phyloP scores from a whole-genome alignment of 2,797 vertebrate species.

The Molossus alvarezi region DNA sequence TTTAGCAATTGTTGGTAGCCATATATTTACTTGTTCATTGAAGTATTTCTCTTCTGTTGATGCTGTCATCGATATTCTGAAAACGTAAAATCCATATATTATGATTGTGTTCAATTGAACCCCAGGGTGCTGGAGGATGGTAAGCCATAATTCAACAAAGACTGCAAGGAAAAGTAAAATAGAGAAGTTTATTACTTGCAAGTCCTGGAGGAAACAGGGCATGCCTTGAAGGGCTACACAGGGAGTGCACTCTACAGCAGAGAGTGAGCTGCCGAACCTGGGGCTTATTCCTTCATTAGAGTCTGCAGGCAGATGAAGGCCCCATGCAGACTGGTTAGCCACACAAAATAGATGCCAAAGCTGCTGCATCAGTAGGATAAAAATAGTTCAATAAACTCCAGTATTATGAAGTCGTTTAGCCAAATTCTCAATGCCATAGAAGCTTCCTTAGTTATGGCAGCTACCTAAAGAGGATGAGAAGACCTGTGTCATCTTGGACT shows the following conservation, averaged over 20 bases:
- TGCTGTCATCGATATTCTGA: neutral
- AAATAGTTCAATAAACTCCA: neutral
- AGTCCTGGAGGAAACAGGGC: neutral
- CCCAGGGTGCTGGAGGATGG: neutral
- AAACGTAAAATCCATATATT: neutral
- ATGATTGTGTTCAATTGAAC: neutral
- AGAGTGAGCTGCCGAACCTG: neutral
- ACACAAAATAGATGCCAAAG: neutral
- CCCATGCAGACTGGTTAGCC: neutral
- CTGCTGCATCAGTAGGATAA: neutral
- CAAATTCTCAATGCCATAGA: neutral
- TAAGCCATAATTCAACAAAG: neutral
- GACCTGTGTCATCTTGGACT: neutral
- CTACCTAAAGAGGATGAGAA: neutral
- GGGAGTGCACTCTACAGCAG: neutral
- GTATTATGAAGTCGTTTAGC: neutral
- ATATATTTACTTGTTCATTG: conserved; percentile 38
- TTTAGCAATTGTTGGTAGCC: neutral
- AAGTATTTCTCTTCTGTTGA: neutral
- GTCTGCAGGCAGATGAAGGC: neutral
- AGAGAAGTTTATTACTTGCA: neutral
- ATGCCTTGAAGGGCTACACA: neutral
- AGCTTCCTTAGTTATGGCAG: neutral
- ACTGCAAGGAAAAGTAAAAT: neutral
- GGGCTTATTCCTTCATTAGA: neutral